phyloP scores from a whole-genome alignment of 2,113 vertebrate genomes.

The Geococcyx californianus region DNA sequence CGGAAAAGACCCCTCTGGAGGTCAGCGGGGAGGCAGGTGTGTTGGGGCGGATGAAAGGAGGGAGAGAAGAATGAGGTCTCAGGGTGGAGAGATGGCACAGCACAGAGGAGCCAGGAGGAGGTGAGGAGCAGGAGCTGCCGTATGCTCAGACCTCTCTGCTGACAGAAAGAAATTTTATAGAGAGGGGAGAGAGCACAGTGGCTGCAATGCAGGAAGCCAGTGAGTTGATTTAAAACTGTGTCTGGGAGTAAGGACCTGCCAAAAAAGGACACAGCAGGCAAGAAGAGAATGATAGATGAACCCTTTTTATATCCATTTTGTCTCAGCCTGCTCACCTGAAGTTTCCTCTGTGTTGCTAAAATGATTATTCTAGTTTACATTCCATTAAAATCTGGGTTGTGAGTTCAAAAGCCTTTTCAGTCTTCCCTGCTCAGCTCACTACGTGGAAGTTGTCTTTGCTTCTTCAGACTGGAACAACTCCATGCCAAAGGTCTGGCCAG shows the following conservation, averaged over 20 bases:
- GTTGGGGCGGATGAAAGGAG: slow-evolving; percentile 1
- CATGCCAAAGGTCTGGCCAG: neutral
- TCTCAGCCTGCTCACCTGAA: neutral
- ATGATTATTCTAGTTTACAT: neutral
- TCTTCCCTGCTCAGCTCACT: neutral
- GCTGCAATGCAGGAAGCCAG: neutral
- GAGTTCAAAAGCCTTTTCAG: slow-evolving; percentile 8
- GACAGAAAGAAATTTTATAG: neutral
- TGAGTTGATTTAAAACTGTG: neutral
- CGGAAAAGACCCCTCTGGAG: neutral
- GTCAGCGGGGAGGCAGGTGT: neutral
- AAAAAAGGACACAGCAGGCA: neutral
- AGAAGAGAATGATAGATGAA: neutral
- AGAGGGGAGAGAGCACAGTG: neutral
- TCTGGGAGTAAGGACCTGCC: neutral
- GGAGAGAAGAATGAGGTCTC: neutral
- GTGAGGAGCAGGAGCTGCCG: neutral
- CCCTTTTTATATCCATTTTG: neutral
- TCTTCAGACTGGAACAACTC: neutral
- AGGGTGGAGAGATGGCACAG: neutral
- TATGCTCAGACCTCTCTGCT: neutral
- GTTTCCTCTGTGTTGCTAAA: neutral
- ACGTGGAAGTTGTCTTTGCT: neutral
- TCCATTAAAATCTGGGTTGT: neutral
- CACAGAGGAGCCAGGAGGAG: neutral